phyloP scores from a whole-genome alignment of 2,797 vertebrate species.

The Micrastur ruficollis region DNA sequence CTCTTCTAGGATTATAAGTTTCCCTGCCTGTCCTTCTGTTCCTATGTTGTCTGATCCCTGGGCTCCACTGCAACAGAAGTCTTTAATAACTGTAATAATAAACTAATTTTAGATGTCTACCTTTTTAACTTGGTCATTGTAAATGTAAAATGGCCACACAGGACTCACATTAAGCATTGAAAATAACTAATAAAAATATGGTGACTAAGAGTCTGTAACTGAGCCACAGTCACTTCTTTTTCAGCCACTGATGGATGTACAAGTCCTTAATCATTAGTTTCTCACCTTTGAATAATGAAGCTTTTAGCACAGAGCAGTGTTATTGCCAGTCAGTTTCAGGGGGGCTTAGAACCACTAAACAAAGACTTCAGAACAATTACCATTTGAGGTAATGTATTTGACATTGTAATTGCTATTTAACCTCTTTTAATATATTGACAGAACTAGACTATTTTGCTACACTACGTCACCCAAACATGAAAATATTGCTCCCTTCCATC shows the following conservation, averaged over 20 bases:
- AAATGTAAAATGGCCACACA: background rate
- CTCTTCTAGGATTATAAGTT: background rate
- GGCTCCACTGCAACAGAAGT: background rate
- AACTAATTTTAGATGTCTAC: background rate
- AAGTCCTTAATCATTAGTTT: background rate
- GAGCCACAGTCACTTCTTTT: background rate
- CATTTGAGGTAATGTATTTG: slow-evolving; percentile 24
- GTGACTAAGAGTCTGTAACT: background rate
- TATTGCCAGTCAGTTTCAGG: slow-evolving; percentile 14
- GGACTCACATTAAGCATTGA: background rate
- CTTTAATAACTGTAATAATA: background rate
- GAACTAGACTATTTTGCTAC: slow-evolving; percentile 2
- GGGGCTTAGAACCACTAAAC: slow-evolving; percentile 43
- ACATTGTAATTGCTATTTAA: slow-evolving; percentile 58
- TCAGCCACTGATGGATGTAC: background rate
- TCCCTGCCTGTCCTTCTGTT: background rate
- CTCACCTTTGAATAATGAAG: background rate
- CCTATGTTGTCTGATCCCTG: background rate
- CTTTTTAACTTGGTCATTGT: background rate
- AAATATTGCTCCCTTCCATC: background rate
- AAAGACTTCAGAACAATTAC: slow-evolving; percentile 54
- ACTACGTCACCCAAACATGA: background rate
- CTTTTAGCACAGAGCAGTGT: background rate
- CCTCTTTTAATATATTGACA: slow-evolving; percentile 20
- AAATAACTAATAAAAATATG: background rate